Evolutionary conservation across 2,888 invertebrate genomes (phyloP), one percentile per base, ranked within the genome.

Genomic region (Campaea margaritaria): DNA sequence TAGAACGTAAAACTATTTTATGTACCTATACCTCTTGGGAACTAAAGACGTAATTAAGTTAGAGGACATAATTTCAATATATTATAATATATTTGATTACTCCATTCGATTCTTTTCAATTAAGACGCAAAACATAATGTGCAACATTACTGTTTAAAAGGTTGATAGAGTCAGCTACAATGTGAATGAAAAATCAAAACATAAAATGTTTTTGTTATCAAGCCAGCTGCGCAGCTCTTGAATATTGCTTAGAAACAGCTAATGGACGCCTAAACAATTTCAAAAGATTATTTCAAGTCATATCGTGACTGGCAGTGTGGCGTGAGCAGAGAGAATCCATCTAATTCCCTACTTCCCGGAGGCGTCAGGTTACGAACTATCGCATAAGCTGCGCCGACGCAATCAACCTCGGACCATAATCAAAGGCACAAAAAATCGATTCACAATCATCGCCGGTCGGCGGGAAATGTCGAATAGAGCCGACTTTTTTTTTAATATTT

Each of bases 401-500:
- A 68, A 68, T 68, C 64, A 68, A 59, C 57, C 51, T 43, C 55
- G 47, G 50, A 46, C 68, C 44, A 36, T 60, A 65, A 68, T 65
- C 65, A 65, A 48, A 49, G 48, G 36, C 58, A 66, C 62, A 68
- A 68, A 67, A 66, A 62, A 61, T 59, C 55, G 44, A 55, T 56
- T 56, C 55, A 21, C 34, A 13, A 48, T 56, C 56, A 50, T 43
- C 48, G 42, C 46, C 43, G 39, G n/a, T 45, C 34, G 13, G 41
- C 45, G 45, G 49, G 44, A 21, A 43, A 14, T 42, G 48, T 43
- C 28, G 48, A 45, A 44, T 28, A 44, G 13, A 27, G 12, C 5
- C 5, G 11, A 2, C 10, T 27, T 34, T 34, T 36, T 36, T 36
- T n/a, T 8, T 34, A n/a, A 10, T 36, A 36, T 36, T 21, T 21